Base-by-base conservation (phyloP, 2,113 vertebrate genomes). In the Nycticryphes semicollaris region DNA sequence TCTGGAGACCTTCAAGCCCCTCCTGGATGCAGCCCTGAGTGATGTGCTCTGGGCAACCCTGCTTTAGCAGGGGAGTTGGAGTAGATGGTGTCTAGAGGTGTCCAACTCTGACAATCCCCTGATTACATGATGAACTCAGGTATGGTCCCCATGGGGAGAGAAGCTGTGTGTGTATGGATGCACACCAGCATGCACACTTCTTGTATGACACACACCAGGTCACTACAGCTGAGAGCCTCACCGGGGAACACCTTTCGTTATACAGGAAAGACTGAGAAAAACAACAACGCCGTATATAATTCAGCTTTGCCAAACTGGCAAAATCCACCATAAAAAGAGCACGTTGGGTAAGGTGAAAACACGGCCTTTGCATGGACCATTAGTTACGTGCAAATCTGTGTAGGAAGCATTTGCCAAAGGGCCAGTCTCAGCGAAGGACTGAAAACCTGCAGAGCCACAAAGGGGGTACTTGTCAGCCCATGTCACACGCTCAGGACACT, bases 71-170 rank as follows among this genome's bases (percentile, higher is more conserved):
- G 47, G 47, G 19, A 47, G 47, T 47, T 6, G 47, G 47, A 47
- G 19, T 20, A 19, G 47, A 8, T 47, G 47, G 9, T 8, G 19
- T 47, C 47, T 47, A 47, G 47, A 47, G 47, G 47, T 47, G 19
- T 47, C 47, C 20, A 21, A 10, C 47, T 21, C 47, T 47, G 47
- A 21, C 47, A 47, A 21, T 47, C 21, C 47, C 47, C 47, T 21
- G 47, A 47, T 21, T 47, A 19, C 4, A 8, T 21, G 69, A 82
- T 82, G 81, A 54, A 45, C 89, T n/a, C 25, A 60, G 89, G 73
- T 78, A 47, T 0, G 2, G 53, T 84, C 0, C 0, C 15, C 57
- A 18, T 1, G 41, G 1, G 3, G 35, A 89, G 43, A 30, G 60
- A 41, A 63, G 66, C 68, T 47, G 12, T 2, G 3, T 28, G 59